These are phyloP conservation scores for Chromobotia macracanthus DNA, from an alignment of 2,797 vertebrate species.

Conservation along the genomic window DNA sequence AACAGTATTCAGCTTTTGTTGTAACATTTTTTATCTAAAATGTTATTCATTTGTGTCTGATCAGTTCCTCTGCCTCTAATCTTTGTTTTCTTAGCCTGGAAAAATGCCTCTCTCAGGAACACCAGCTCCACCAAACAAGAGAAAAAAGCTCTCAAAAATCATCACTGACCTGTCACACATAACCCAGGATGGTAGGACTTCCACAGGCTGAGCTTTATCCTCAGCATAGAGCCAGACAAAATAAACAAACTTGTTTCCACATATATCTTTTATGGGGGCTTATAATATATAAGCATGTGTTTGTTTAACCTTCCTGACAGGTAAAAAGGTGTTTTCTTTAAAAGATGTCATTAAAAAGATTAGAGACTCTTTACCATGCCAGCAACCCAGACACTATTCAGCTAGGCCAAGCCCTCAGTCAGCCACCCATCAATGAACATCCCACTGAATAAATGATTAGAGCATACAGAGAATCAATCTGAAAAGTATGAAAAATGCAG, in stretches of 20 bases:
- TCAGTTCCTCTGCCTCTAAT: neutral
- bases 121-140: conserved; percentile 90
- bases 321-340: conserved; percentile 9
- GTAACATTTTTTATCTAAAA: neutral
- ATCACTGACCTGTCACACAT: conserved; percentile 86
- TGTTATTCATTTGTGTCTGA: neutral
- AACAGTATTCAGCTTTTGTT: neutral
- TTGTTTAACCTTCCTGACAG: conserved; percentile 3
- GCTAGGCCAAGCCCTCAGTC: conserved; percentile 31
- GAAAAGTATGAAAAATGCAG: neutral
- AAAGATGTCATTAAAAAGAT: conserved; percentile 19
- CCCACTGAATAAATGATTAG: conserved; percentile 34
- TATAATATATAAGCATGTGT: neutral
- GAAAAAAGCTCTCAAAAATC: conserved; percentile 91
- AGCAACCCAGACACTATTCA: conserved; percentile 11
- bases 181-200: conserved; percentile 79
- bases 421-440: conserved; percentile 10
- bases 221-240: neutral
- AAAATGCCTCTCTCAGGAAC: conserved; percentile 92
- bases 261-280: neutral
- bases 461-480: conserved; percentile 21
- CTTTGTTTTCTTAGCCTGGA: conserved; percentile 59
- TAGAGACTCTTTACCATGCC: neutral
- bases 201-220: neutral
- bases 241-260: neutral